Evolutionary conservation across 2,797 vertebrate species (phyloP).

Genomic region (Anabacerthia variegaticeps): DNA sequence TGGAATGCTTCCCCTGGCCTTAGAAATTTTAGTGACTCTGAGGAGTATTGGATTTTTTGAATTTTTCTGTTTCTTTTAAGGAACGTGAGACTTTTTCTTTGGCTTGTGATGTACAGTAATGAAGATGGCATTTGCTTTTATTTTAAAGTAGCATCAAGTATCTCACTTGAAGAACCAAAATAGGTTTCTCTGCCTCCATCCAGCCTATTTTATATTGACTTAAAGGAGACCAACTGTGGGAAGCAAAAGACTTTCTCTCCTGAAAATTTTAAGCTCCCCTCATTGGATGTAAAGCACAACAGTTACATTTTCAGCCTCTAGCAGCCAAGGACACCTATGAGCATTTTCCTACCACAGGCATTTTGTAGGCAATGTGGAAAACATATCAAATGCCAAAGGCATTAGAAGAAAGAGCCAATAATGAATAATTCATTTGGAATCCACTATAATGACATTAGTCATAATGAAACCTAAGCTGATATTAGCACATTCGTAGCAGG

Average conservation of each 20-base stretch:
- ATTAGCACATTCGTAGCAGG: conserved; percentile 35
- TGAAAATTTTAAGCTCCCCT: neutral
- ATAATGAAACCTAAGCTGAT: conserved; percentile 56
- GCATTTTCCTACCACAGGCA: conserved; percentile 59
- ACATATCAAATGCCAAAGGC: conserved; percentile 56
- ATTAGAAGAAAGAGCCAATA: conserved; percentile 54
- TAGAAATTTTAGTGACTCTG: neutral
- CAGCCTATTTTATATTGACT: neutral
- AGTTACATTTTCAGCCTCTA: conserved; percentile 14
- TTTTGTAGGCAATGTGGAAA: conserved; percentile 54
- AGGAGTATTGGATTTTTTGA: neutral
- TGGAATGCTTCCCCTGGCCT: neutral
- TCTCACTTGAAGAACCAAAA: neutral
- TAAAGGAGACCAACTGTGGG: neutral
- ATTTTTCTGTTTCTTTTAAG: neutral
- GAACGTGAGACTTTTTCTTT: neutral
- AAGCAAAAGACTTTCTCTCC: neutral
- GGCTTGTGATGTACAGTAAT: neutral
- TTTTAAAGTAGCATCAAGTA: neutral
- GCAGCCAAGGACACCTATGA: conserved; percentile 46
- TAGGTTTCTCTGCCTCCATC: neutral
- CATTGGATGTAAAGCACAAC: neutral
- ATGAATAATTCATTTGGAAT: conserved; percentile 64
- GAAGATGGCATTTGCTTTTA: neutral
- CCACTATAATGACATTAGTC: conserved; percentile 47